Evolutionary conservation across 1,140 invertebrate species (phyloP).

Genomic region (Caenorhabditis remanei): DNA sequence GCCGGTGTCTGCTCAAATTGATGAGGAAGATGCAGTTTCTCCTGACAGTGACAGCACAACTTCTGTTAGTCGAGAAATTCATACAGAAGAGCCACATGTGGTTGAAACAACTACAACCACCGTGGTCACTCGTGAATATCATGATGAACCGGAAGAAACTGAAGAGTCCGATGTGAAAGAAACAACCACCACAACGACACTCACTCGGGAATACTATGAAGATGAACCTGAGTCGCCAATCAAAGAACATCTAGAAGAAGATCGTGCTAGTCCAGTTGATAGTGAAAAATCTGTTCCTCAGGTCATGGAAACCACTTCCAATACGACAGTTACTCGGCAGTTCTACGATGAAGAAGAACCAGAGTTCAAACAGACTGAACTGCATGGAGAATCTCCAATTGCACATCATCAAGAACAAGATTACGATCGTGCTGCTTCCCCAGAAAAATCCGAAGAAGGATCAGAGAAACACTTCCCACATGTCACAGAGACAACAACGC

Average conservation of each 20-base stretch:
- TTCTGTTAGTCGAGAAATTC: conserved; percentile 29
- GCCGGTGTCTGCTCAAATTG: not conserved
- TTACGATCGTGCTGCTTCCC: not conserved
- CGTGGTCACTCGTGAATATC: conserved; percentile 33
- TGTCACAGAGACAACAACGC: conserved; percentile 31
- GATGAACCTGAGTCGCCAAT: conserved; percentile 34
- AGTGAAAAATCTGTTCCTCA: not conserved
- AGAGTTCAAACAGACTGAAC: not conserved
- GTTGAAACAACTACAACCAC: conserved; percentile 47
- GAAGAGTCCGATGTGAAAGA: conserved; percentile 12
- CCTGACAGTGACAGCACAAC: not conserved
- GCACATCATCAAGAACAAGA: conserved; percentile 10
- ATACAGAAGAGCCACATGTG: not conserved
- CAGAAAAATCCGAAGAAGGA: not conserved
- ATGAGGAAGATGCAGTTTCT: not conserved
- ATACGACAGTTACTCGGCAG: not conserved
- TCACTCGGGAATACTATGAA: not conserved
- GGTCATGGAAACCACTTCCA: not conserved
- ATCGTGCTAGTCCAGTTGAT: not conserved
- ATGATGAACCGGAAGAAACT: conserved; percentile 32
- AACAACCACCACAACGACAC: not conserved
- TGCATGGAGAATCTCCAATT: not conserved
- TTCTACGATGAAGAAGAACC: not conserved
- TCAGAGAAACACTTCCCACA: not conserved
- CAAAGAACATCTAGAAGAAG: conserved; percentile 7